Evolutionary conservation across 2,888 invertebrate species (phyloP), one percentile per base, ranked within the genome.

Genomic region (Apamea crenata): DNA sequence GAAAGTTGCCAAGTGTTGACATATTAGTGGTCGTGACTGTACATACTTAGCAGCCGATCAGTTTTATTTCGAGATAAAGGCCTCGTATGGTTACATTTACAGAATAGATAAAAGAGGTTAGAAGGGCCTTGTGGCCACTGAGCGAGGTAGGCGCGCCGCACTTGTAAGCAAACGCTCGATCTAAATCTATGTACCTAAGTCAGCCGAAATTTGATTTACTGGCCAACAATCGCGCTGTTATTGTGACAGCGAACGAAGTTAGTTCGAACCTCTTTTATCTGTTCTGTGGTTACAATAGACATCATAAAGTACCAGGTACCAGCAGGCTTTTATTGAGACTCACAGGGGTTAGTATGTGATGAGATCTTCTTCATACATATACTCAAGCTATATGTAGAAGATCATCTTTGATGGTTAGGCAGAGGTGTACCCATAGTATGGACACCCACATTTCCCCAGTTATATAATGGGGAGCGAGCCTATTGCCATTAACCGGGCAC

Each of bases 101-200:
- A 47, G 56, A 71, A 71, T 18, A 71, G 3, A 25, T 53, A 71
- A 56, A 71, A 10, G n/a, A 36, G 56, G 56, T 71, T 40, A 56
- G 56, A 71, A 71, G 56, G n/a, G 56, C 21, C 56, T 40, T 18
- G 71, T 71, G n/a, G 70, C 44, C 44, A 47, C 44, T 47, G 44
- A 14, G 70, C 70, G 53, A 32, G 36, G 53, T 8, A 70, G 8
- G 53, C 70, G 25, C 53, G 36, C 70, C 56, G 36, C 70, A 14
- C 8, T 36, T 36, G 10, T 70, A 36, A 70, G 53, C 56, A n/a
- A n/a, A 70, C 2, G 53, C 53, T 56, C 69, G n/a, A n/a, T n/a
- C n/a, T n/a, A n/a, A n/a, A n/a, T n/a, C n/a, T n/a, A n/a, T 32
- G 3, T 32, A 25, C 7, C 7, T 50, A 53, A 4, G 14, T 70